Percentiles rank a stretch among this genome's conserved stretches.
These are phyloP conservation scores for Timandra comae DNA, from an alignment of 2,888 invertebrate genomes.

Conservation along the genomic window DNA sequence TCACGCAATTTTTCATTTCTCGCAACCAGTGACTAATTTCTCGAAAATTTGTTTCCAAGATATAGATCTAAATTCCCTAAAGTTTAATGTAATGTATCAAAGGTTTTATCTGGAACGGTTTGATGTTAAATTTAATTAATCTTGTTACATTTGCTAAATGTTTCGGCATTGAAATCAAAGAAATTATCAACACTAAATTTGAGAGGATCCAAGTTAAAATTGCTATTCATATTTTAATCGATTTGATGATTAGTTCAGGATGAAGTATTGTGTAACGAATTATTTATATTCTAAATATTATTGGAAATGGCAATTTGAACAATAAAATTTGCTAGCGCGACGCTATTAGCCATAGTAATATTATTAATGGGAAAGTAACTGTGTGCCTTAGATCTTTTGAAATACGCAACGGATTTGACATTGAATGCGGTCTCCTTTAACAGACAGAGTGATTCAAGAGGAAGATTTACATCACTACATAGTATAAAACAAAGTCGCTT, in stretches of 20 bases:
- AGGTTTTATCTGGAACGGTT: constrained; percentile 9
- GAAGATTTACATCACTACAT: too few relatives aligned
- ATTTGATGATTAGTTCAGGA: constrained; percentile 22
- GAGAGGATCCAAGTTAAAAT: constrained; percentile 15
- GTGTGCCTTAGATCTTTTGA: too few relatives aligned
- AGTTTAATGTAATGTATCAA: constrained; percentile 12
- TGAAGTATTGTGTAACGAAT: constrained; percentile 18
- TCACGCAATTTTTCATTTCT: not conserved
- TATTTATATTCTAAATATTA: constrained; percentile 25
- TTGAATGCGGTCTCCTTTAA: too few relatives aligned
- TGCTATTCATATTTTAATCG: constrained; percentile 15
- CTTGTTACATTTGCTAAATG: constrained; percentile 13
- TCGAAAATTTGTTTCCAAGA: constrained; percentile 8
- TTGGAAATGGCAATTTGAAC: constrained; percentile 25
- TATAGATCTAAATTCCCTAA: constrained; percentile 16
- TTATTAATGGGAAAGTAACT: too few relatives aligned
- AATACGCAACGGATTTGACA: too few relatives aligned
- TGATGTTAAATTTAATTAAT: constrained; percentile 20
- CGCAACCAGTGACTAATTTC: constrained; percentile 11
- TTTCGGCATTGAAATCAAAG: constrained; percentile 15
- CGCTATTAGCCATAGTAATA: too few relatives aligned
- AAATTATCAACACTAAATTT: constrained; percentile 17
- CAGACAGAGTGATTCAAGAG: too few relatives aligned
- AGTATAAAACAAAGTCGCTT: too few relatives aligned
- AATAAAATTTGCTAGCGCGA: constrained; percentile 43